phyloP scores from a whole-genome alignment of 2,113 vertebrate genomes.

The Erinaceus europaeus region DNA sequence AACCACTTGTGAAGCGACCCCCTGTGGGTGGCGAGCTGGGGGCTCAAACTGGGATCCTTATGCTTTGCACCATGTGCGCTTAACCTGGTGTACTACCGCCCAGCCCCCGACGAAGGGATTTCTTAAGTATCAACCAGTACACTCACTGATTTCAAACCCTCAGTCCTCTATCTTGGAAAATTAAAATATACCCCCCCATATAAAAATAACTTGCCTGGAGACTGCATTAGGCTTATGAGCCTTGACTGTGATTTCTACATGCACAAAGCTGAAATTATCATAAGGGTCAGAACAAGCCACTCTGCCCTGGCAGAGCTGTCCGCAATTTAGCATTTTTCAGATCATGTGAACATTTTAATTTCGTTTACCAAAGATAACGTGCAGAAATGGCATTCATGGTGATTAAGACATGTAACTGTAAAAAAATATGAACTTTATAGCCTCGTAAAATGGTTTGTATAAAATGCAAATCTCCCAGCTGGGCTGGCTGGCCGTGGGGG shows the following conservation, averaged over 20 bases:
- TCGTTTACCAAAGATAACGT: conserved; percentile 35
- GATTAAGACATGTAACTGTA: conserved; percentile 47
- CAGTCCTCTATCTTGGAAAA: background rate
- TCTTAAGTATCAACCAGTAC: background rate
- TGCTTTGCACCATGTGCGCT: no score
- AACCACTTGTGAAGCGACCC: no score
- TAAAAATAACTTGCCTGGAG: background rate
- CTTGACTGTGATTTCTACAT: conserved; percentile 35
- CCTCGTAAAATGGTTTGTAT: conserved; percentile 33
- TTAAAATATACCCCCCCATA: background rate
- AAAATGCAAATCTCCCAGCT: conserved; percentile 54
- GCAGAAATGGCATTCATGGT: conserved; percentile 37
- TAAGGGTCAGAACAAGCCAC: conserved; percentile 34
- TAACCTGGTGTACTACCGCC: no score
- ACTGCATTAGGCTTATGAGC: conserved; percentile 18
- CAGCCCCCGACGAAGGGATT: no score
- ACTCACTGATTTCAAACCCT: background rate
- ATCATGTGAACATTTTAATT: conserved; percentile 44
- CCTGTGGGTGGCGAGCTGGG: no score
- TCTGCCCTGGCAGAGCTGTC: conserved; percentile 7
- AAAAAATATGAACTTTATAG: conserved; percentile 48
- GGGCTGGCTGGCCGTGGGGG: background rate
- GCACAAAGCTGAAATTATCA: background rate
- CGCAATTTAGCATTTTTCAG: conserved; percentile 34
- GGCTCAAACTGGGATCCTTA: no score